These are phyloP conservation scores for Drosophila orena DNA, from an alignment of 1,140 invertebrate species.

Conservation along the genomic window DNA sequence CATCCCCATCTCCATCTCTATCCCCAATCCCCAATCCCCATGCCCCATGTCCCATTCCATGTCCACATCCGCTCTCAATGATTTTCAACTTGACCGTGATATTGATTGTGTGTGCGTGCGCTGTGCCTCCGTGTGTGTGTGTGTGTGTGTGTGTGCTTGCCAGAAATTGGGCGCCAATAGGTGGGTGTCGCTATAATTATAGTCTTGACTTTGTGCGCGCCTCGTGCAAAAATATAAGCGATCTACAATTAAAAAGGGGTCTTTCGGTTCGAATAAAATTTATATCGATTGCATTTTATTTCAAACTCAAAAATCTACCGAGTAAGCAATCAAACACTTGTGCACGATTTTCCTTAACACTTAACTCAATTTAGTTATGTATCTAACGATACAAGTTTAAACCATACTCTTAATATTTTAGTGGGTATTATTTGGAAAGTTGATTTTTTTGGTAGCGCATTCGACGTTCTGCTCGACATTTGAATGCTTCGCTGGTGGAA, in stretches of 20 bases:
- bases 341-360: too few species aligned
- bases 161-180: slow-evolving; percentile 77
- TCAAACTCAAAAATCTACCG: neutral
- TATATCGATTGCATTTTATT: neutral
- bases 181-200: slow-evolving; percentile 83
- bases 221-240: slow-evolving; percentile 72
- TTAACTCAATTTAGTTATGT: too few species aligned
- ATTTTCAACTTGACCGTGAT: slow-evolving; percentile 82
- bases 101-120: slow-evolving; percentile 42
- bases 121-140: slow-evolving; percentile 18
- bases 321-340: too few species aligned
- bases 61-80: slow-evolving; percentile 75
- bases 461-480: neutral
- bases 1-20: neutral
- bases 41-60: slow-evolving; percentile 35
- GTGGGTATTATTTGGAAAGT: too few species aligned
- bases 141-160: slow-evolving; percentile 27
- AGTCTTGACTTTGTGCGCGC: slow-evolving; percentile 81
- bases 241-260: slow-evolving; percentile 22
- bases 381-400: too few species aligned
- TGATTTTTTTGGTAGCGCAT: slow-evolving; percentile 22
- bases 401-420: too few species aligned
- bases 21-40: slow-evolving; percentile 6
- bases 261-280: neutral
- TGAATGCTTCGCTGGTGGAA: slow-evolving; percentile 8